Evolutionary conservation across 2,113 vertebrate genomes (phyloP).

Genomic region (Aleadryas rufinucha): DNA sequence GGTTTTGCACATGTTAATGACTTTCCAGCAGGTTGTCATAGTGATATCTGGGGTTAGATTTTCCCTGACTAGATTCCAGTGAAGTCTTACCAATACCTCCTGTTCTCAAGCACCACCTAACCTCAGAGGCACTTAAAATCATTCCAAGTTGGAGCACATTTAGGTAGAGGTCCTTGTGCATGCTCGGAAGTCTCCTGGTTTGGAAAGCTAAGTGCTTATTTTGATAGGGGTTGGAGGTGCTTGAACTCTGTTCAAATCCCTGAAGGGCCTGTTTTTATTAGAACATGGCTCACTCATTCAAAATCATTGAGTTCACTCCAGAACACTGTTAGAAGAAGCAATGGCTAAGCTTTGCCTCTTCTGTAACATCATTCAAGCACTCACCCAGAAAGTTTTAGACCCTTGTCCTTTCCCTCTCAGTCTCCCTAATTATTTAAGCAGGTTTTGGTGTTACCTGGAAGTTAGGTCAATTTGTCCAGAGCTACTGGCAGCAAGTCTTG

Average conservation of each 20-base stretch:
- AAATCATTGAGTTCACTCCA: not conserved
- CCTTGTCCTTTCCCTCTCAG: not conserved
- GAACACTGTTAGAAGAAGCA: not conserved
- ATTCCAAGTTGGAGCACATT: conserved; percentile 51
- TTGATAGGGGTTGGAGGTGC: conserved; percentile 27
- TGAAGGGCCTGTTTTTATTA: conserved; percentile 44
- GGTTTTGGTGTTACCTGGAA: not conserved
- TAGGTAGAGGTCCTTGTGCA: not conserved
- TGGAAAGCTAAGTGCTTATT: conserved; percentile 47
- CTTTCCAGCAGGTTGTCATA: not conserved
- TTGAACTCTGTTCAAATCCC: conserved; percentile 38
- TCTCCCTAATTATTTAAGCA: not conserved
- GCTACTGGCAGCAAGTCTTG: not conserved
- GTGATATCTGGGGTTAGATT: not conserved
- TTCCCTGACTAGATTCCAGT: not conserved
- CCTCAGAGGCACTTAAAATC: conserved; percentile 31
- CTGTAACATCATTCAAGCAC: not conserved
- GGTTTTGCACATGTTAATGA: not conserved
- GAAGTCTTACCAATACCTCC: not conserved
- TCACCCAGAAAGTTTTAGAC: not conserved
- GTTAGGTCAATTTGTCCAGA: not conserved
- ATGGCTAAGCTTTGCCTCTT: not conserved
- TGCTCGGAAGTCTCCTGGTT: conserved; percentile 58
- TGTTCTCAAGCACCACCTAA: conserved; percentile 56
- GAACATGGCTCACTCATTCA: conserved; percentile 6